phyloP scores from a whole-genome alignment of 2,113 vertebrate genomes.

The Rhegmatorhina hoffmannsi region DNA sequence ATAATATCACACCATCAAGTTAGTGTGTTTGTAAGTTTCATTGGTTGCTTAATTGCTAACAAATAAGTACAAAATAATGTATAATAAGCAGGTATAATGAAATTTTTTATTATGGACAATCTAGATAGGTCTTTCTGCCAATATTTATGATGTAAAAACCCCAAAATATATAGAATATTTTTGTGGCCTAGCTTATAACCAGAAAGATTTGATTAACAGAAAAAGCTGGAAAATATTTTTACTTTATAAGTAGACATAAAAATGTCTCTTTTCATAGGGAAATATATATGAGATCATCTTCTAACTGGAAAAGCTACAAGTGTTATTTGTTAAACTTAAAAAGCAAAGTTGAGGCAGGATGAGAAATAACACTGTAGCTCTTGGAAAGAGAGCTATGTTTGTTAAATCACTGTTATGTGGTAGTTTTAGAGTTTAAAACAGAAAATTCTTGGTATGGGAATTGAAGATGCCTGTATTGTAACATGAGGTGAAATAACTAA shows the following conservation, averaged over 20 bases:
- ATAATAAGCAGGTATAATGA: neutral
- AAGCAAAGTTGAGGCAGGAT: neutral
- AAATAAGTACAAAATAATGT: neutral
- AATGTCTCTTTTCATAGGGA: neutral
- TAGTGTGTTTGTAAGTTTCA: neutral
- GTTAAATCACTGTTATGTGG: neutral
- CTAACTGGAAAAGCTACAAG: neutral
- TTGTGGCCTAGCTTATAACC: neutral
- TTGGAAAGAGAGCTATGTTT: neutral
- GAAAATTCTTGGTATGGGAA: neutral
- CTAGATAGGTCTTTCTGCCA: neutral
- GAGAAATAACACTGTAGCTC: neutral
- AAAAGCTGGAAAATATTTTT: neutral
- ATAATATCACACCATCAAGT: neutral
- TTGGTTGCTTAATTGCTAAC: neutral
- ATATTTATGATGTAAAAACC: neutral
- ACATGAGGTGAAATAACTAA: neutral
- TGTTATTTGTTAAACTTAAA: neutral
- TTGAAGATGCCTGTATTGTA: neutral
- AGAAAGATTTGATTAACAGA: neutral
- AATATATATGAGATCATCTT: neutral
- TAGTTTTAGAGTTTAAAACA: neutral
- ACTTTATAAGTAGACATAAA: neutral
- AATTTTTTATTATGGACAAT: neutral
- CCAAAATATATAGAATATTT: neutral